These are phyloP conservation scores for Columba janthina DNA, from an alignment of 2,113 vertebrate species.

Conservation along the genomic window DNA sequence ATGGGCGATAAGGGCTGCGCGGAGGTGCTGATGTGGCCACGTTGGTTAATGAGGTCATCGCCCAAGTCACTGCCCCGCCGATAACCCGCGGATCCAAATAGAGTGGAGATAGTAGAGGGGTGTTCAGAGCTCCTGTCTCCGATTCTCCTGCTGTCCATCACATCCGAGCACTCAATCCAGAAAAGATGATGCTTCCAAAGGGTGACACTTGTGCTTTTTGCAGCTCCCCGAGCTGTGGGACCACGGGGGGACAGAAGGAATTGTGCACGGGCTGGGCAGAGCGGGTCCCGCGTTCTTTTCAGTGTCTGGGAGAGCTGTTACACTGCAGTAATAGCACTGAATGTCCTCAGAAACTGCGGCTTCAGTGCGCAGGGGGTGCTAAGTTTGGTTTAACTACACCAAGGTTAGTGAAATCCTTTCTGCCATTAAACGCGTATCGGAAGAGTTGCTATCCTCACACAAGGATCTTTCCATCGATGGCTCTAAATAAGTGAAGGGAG, in stretches of 20 bases:
- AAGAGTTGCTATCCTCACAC: background rate
- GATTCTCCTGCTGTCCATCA: constrained; percentile 35
- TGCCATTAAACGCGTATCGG: fast-evolving
- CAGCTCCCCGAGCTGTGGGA: background rate
- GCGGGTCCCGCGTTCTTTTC: background rate
- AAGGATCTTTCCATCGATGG: background rate
- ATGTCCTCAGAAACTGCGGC: too few species aligned
- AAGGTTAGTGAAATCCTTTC: background rate
- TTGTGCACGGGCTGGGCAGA: background rate
- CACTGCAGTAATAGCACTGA: background rate
- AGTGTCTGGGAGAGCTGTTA: background rate
- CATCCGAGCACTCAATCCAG: background rate
- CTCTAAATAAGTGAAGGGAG: background rate
- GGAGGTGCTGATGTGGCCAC: constrained; percentile 81
- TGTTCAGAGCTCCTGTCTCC: constrained; percentile 3
- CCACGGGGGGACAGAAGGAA: background rate
- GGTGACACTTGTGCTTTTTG: background rate
- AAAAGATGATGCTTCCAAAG: background rate
- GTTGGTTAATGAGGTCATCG: constrained; percentile 83
- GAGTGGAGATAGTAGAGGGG: constrained; percentile 67
- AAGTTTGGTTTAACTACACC: fast-evolving
- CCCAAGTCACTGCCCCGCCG: constrained; percentile 68
- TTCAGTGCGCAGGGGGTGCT: background rate
- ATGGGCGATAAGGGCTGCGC: constrained; percentile 73
- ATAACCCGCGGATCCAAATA: constrained; percentile 79